phyloP scores from a whole-genome alignment of 2,888 invertebrate species.

The Panzeria rudis region DNA sequence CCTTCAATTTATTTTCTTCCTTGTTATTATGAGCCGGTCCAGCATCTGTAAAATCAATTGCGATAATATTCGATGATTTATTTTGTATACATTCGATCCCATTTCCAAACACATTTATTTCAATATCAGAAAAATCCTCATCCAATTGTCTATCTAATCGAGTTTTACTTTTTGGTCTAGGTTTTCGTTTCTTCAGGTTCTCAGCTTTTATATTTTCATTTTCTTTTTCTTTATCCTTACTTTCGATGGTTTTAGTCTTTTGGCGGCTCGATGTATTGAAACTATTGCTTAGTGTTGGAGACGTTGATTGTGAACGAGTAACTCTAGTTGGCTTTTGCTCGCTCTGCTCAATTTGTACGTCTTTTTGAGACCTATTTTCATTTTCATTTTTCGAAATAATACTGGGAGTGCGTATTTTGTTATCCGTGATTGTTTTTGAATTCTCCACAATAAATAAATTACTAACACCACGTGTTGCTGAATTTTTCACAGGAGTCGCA shows the following conservation, averaged over 20 bases:
- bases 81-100: slow-evolving; percentile 22
- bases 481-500: no score
- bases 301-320: slow-evolving; percentile 73
- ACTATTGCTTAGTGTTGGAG: slow-evolving; percentile 59
- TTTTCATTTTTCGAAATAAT: no score
- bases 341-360: slow-evolving; percentile 70
- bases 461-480: no score
- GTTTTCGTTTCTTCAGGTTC: slow-evolving; percentile 5
- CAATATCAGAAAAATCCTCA: slow-evolving; percentile 66
- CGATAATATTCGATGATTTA: slow-evolving; percentile 9
- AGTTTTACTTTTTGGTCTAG: slow-evolving; percentile 56
- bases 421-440: no score
- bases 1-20: not conserved
- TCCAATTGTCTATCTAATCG: not conserved
- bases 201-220: not conserved
- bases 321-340: slow-evolving; percentile 29
- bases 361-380: no score
- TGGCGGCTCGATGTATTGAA: not conserved
- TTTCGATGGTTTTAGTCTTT: not conserved
- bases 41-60: slow-evolving; percentile 43
- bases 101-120: slow-evolving; percentile 52
- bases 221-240: not conserved
- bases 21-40: not conserved
- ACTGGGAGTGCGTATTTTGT: no score
- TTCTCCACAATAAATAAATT: no score